Base-by-base conservation (phyloP, 2,888 invertebrate genomes). In the Napeogenes sylphis region DNA sequence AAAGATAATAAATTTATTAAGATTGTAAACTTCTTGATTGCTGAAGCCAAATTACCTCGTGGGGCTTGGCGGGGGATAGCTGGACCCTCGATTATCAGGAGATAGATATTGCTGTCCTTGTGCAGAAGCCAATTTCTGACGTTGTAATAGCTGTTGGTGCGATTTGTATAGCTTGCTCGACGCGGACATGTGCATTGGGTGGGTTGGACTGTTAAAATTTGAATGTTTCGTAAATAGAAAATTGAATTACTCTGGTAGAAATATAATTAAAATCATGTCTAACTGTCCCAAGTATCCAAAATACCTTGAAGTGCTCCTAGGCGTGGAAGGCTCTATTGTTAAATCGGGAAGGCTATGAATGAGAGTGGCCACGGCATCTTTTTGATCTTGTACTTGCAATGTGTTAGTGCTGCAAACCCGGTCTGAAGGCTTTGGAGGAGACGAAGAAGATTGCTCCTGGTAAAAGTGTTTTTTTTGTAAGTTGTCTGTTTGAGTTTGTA, bases 271-370 rank as follows among this genome's bases (percentile, higher is more conserved):
- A 42, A 42, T 2, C 10, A 42, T 42, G 12, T 30, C 21, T 21
- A 21, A 21, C 21, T 21, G 21, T 21, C 21, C 21, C 21, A 21
- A 21, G 21, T 21, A 21, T 21, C 21, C 21, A 21, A 30, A 33
- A 62, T 66, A 75, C 73, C 64, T 63, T 12, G 66, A 66, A 4
- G 63, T 33, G 30, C 66, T 63, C 2, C 74, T 63, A 4, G 72
- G 74, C 30, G 70, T 92, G 92, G 75, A 67, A 0, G 75, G 73
- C 8, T 83, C 83, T 2, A 81, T 59, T 13, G 77, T 81, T 61
- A 97, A 89, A 79, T 97, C 96, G 3, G 96, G 96, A 74, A 97
- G 85, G 77, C 96, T 96, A 81, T 96, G 96, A 42, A 96, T 95
- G 58, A 95, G 87, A 62, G 92, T 91, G 74, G 92, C 92, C n/a